Evolutionary conservation across 2,888 invertebrate genomes (phyloP).

Genomic region (Syritta pipiens): DNA sequence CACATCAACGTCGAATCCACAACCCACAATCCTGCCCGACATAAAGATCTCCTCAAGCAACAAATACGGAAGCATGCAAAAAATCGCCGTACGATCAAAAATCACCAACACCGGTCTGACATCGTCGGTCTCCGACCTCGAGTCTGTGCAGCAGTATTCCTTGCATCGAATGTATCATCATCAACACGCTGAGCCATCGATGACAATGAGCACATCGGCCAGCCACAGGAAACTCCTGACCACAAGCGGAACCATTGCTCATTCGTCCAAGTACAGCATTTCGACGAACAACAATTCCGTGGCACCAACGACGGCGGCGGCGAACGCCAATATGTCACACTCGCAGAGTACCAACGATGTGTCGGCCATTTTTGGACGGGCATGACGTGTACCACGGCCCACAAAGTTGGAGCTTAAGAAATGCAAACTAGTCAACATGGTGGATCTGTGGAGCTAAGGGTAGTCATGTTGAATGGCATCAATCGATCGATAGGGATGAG

Average conservation of each 20-base stretch:
- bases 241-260: constrained; percentile 72
- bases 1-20: constrained; percentile 73
- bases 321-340: constrained; percentile 80
- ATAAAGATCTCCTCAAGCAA: constrained; percentile 78
- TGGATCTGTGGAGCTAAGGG: constrained; percentile 80
- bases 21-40: constrained; percentile 76
- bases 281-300: constrained; percentile 75
- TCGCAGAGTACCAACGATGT: constrained; percentile 85
- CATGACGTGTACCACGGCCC: constrained; percentile 81
- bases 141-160: constrained; percentile 78
- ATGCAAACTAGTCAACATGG: constrained; percentile 80
- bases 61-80: constrained; percentile 78
- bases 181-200: constrained; percentile 71
- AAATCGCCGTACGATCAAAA: constrained; percentile 77
- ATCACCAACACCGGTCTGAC: constrained; percentile 72
- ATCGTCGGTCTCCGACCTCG: constrained; percentile 78
- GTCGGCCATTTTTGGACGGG: constrained; percentile 83
- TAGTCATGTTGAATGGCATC: constrained; percentile 72
- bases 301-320: constrained; percentile 71
- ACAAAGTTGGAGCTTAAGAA: constrained; percentile 79
- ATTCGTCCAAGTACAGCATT: constrained; percentile 76
- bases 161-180: constrained; percentile 78
- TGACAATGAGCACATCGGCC: constrained; percentile 71
- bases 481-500: constrained; percentile 19
- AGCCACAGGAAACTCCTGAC: constrained; percentile 76